Evolutionary conservation across 2,113 vertebrate species (phyloP), one percentile per base, ranked within the genome.

Genomic region (Noturus placidus): DNA sequence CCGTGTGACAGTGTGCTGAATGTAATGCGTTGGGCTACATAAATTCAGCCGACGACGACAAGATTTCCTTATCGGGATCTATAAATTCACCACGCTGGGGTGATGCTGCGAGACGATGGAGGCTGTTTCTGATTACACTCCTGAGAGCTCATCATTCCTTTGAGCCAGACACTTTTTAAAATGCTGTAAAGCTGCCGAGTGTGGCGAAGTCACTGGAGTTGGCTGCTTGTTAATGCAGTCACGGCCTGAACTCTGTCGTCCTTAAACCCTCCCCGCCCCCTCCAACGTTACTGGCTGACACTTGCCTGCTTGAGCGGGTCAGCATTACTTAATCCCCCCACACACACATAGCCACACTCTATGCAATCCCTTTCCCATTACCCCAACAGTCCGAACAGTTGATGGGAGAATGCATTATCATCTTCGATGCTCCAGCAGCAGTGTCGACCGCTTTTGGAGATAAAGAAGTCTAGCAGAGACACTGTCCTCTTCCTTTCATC

Each of bases 1-100:
- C 87, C 88, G 90, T 84, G 88, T 65, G 70, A 57, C 59, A 54
- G 86, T 87, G 92, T 80, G 46, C 87, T 83, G 92, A 92, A 91
- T 91, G 88, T 90, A 92, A 89, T 87, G 92, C 85, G 87, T 87
- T 91, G 90, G 74, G 90, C 91, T 82, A 91, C 91, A 94, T 94
- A 93, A 93, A 94, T 93, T 92, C 92, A 90, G 35, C 69, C 89
- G 92, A 93, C 90, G 93, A 91, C 88, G 89, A 94, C 91, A 92
- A 87, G 91, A 91, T 91, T 93, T 94, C 87, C 89, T 93, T 93
- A 93, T 93, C 91, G 88, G 87, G 89, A 89, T 89, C 92, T 91
- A 92, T 94, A 94, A 95, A 95, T 94, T 89, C 89, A 54, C 50
- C 35, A 56, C 6, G 65, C 57, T 70, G 35, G 85, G 87, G 89